Evolutionary conservation across 1,140 invertebrate species (phyloP).

Genomic region (Drosophila pandora): DNA sequence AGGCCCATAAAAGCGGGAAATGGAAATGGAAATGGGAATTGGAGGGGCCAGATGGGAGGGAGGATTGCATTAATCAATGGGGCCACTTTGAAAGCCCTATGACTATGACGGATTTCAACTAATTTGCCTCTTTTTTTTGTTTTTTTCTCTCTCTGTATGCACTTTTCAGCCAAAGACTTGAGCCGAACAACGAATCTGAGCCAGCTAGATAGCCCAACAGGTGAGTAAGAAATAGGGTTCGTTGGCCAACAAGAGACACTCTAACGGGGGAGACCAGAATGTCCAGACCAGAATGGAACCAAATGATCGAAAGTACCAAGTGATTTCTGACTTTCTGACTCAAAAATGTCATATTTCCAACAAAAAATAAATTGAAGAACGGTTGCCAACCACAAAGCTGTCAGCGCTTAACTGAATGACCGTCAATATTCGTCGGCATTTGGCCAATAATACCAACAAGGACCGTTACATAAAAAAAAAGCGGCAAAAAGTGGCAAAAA

Average conservation of each 20-base stretch:
- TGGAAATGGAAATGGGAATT: constrained; percentile 10
- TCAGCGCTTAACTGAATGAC: constrained; percentile 32
- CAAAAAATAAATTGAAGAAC: constrained; percentile 11
- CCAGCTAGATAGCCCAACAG: constrained; percentile 8
- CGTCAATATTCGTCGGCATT: constrained; percentile 12
- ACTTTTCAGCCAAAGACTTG: constrained; percentile 41
- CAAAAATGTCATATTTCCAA: too few species aligned
- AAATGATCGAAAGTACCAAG: background rate
- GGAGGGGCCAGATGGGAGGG: background rate
- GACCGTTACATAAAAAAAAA: constrained; percentile 72
- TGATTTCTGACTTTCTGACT: too few species aligned
- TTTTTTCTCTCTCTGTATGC: background rate
- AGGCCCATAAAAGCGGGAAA: constrained; percentile 8
- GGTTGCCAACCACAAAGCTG: constrained; percentile 24
- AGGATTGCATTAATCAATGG: constrained; percentile 42
- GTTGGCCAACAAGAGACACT: constrained; percentile 16
- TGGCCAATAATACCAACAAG: constrained; percentile 43
- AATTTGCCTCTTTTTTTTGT: constrained; percentile 8
- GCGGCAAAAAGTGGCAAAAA: background rate
- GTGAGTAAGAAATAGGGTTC: constrained; percentile 34
- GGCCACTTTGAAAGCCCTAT: background rate
- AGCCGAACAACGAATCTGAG: background rate
- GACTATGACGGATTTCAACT: constrained; percentile 17
- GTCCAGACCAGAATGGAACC: background rate
- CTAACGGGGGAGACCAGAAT: background rate